Conservation (phyloP, 2,113 vertebrate species). For the Patagioenas fasciata region DNA sequence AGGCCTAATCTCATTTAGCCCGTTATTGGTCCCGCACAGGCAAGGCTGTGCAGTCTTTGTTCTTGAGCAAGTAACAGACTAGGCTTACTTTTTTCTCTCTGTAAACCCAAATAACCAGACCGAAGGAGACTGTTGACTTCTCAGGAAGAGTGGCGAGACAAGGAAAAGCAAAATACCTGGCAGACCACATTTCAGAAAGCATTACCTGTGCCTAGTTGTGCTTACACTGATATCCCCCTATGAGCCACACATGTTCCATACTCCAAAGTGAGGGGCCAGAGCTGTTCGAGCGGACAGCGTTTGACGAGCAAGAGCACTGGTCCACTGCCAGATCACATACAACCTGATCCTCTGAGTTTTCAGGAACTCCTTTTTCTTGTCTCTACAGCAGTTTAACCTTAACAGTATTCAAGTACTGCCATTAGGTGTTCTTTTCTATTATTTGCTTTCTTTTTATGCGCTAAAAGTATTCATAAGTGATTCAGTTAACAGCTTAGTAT, state of each 20-base stretch:
- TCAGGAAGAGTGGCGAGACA: not conserved
- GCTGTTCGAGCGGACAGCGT: not conserved
- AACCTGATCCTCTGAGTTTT: not conserved
- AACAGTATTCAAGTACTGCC: not conserved
- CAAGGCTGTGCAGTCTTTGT: not conserved
- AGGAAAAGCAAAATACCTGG: not conserved
- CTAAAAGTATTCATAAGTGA: not conserved
- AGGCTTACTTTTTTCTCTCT: not conserved
- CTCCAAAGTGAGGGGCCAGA: not conserved
- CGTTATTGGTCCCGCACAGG: fast-evolving
- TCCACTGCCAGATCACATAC: not conserved
- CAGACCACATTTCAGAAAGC: not conserved
- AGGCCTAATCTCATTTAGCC: not conserved
- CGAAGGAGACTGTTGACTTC: not conserved
- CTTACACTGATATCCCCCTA: not conserved
- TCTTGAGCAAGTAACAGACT: not conserved
- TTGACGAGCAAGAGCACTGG: not conserved
- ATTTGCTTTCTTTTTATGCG: not conserved
- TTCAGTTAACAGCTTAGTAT: not conserved
- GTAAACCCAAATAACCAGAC: not conserved
- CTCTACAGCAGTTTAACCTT: not conserved
- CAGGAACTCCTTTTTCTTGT: not conserved
- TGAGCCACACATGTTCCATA: fast-evolving
- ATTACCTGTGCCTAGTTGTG: fast-evolving
- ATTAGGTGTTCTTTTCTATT: not conserved